These are phyloP conservation scores for Drosophila kanekoi DNA, from an alignment of 2,888 invertebrate species.

Conservation along the genomic window DNA sequence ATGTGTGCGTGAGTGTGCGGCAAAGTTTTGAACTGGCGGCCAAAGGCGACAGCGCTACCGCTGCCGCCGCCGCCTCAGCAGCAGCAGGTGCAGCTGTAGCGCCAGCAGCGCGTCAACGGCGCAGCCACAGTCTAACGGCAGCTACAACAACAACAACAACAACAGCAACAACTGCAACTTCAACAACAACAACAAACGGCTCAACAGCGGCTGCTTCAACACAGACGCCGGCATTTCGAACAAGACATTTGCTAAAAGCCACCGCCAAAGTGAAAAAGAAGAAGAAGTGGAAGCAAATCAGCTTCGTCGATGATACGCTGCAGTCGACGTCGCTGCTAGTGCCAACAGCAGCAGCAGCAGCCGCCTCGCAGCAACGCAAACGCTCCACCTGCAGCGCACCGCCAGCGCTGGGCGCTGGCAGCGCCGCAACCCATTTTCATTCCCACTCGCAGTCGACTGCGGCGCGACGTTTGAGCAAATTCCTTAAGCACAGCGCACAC, in stretches of 20 bases:
- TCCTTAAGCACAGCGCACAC: conserved; percentile 53
- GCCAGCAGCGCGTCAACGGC: conserved; percentile 67
- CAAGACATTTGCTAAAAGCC: conserved; percentile 75
- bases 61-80: conserved; percentile 52
- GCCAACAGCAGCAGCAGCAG: conserved; percentile 35
- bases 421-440: conserved; percentile 7
- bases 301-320: conserved; percentile 69
- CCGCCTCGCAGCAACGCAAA: conserved; percentile 54
- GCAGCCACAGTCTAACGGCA: conserved; percentile 59
- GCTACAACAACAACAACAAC: conserved; percentile 31
- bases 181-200: conserved; percentile 23
- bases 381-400: conserved; percentile 75
- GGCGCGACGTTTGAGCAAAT: conserved; percentile 59
- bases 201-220: conserved; percentile 47
- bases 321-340: conserved; percentile 55
- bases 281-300: conserved; percentile 81
- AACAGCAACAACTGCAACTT: conserved; percentile 17
- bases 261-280: conserved; percentile 81
- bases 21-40: conserved; percentile 75
- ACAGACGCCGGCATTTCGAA: conserved; percentile 62
- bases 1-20: conserved; percentile 61
- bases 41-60: conserved; percentile 70
- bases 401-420: conserved; percentile 56
- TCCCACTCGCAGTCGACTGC: conserved; percentile 30
- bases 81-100: conserved; percentile 35